A percentile compares a stretch with the other conserved stretches of the same genome.
Conservation (phyloP, 2,888 invertebrate species). For the Agriopis marginaria region DNA sequence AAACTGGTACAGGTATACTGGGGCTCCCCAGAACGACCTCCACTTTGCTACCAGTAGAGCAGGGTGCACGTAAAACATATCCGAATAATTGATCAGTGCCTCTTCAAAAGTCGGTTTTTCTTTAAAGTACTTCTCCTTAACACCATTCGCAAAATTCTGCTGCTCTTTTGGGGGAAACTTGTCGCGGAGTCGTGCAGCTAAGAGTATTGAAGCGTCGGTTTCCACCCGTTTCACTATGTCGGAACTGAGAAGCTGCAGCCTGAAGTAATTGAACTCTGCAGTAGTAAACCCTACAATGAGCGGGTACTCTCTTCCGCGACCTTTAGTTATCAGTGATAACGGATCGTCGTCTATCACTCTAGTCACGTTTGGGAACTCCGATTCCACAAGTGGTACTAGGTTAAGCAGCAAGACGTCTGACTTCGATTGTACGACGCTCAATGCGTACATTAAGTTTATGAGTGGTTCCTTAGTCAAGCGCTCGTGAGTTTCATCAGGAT, state of each 20-base stretch:
- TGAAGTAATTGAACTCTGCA: constrained; percentile 36
- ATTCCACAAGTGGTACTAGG: constrained; percentile 48
- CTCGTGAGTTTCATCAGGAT: constrained; percentile 39
- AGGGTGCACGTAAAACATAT: constrained; percentile 46
- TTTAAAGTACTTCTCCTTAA: constrained; percentile 8
- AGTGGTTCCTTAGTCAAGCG: constrained; percentile 40
- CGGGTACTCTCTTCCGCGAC: constrained; percentile 47
- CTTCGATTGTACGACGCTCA: constrained; percentile 33
- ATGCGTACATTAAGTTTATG: constrained; percentile 53
- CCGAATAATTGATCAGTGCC: constrained; percentile 36
- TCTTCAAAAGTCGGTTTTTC: constrained; percentile 32
- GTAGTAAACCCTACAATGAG: constrained; percentile 36
- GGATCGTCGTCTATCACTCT: constrained; percentile 50
- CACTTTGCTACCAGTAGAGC: constrained; percentile 41
- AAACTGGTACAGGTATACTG: constrained; percentile 76
- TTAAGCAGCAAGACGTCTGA: neutral
- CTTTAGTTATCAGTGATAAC: constrained; percentile 40
- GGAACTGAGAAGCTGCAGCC: constrained; percentile 17
- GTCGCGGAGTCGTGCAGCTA: constrained; percentile 34
- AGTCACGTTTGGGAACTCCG: constrained; percentile 37
- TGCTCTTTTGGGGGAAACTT: neutral
- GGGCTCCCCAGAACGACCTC: constrained; percentile 50
- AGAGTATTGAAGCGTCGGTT: constrained; percentile 30
- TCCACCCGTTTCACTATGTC: constrained; percentile 29
- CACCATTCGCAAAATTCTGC: neutral